Evolutionary conservation across 1,140 invertebrate species (phyloP), one percentile per base, ranked within the genome.

Genomic region (Drosophila sturtevanti): DNA sequence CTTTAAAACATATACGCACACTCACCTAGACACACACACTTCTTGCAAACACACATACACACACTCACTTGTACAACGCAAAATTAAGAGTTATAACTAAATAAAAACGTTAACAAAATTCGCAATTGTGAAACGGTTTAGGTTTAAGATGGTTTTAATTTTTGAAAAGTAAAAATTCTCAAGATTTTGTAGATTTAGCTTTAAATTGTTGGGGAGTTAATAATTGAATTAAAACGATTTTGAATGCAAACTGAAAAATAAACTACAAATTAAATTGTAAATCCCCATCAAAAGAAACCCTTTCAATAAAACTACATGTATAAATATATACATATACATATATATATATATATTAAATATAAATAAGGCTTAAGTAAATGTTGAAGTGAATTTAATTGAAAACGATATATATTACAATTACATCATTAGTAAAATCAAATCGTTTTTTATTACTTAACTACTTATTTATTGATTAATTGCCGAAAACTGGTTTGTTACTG

Each of bases 371-470:
- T 87, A 82, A 85, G 70, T 86, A 70, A 85, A 89, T 68, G 79
- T 87, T 87, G 77, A 86, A 77, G 84, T 89, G 82, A 87, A 82
- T 87, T 87, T 87, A 87, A 87, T 87, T 87, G 11, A 87, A 87
- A 85, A 84, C 72, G 48, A 14, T 84, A 87, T 84, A 87, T 68
- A 86, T 72, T 79, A 87, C 69, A 56, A 56, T 56, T 56, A 56
- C 27, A 56, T 34, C 54, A 79, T 60, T 79, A 79, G 78, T 75
- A 68, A 86, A 82, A 61, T 60, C 16, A 63, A 14, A 54, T 55
- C 12, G 44, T 64, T 51, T 52, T 44, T 27, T n/a, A 48, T 48
- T 48, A 16, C 41, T 14, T 0, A 16, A 41, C n/a, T 7, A 34
- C 31, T 7, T 6, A 34, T n/a, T n/a, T n/a, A n/a, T n/a, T n/a